Conservation (phyloP, 2,888 invertebrate species). For the Octodonta nipae region DNA sequence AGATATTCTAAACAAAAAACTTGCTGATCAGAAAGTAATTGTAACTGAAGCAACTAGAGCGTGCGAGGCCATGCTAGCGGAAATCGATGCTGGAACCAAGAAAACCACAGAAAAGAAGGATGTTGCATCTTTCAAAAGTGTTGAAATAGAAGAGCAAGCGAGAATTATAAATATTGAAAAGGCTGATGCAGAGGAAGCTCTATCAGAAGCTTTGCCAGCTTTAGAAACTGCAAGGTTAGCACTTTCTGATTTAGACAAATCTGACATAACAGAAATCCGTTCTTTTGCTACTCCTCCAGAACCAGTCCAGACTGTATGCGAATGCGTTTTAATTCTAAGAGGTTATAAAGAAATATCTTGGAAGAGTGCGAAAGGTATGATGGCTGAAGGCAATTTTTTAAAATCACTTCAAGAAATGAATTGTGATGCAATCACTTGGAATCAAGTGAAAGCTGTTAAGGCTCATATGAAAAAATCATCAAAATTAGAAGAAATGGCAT, state of each 20-base stretch:
- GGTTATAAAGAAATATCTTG: slow-evolving; percentile 75
- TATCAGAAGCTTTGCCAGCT: slow-evolving; percentile 73
- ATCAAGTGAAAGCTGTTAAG: slow-evolving; percentile 56
- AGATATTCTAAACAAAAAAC: slow-evolving; percentile 61
- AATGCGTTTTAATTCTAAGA: slow-evolving; percentile 75
- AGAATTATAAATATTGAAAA: slow-evolving; percentile 69
- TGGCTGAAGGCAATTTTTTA: slow-evolving; percentile 80
- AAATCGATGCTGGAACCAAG: slow-evolving; percentile 59
- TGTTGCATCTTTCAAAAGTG: slow-evolving; percentile 65
- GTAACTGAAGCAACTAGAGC: slow-evolving; percentile 69
- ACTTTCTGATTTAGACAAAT: slow-evolving; percentile 70
- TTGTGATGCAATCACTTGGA: slow-evolving; percentile 58
- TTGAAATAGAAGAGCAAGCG: slow-evolving; percentile 71
- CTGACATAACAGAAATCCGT: slow-evolving; percentile 83
- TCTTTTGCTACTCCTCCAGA: slow-evolving; percentile 86
- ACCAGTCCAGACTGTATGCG: slow-evolving; percentile 78
- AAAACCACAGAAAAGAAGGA: slow-evolving; percentile 65
- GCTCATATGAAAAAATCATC: slow-evolving; percentile 58
- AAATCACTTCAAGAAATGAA: slow-evolving; percentile 73
- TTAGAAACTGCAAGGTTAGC: slow-evolving; percentile 69
- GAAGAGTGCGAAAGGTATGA: slow-evolving; percentile 85
- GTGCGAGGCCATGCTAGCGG: slow-evolving; percentile 63
- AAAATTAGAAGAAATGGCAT: slow-evolving; percentile 70
- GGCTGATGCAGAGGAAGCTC: slow-evolving; percentile 65
- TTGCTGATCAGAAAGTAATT: slow-evolving; percentile 70